Evolutionary conservation across 2,113 vertebrate species (phyloP).

Genomic region (Dasyornis broadbenti): DNA sequence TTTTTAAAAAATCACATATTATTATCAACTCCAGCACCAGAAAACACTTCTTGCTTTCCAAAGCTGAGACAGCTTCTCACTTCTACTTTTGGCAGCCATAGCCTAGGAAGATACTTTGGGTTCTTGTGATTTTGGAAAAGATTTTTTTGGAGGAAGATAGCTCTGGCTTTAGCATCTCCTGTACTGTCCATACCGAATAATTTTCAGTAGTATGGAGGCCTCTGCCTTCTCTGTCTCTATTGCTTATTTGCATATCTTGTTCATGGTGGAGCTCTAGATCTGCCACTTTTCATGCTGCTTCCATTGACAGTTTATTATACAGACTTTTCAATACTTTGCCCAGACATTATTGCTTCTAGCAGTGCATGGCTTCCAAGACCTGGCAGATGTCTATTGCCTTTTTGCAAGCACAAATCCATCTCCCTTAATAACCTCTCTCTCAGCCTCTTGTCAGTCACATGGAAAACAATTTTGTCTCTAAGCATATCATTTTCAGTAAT

Average conservation of each 20-base stretch:
- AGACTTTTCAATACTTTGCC: neutral
- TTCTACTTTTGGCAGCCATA: neutral
- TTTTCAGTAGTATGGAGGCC: neutral
- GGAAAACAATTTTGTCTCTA: slow-evolving; percentile 14
- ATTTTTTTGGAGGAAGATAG: neutral
- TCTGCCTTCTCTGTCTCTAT: neutral
- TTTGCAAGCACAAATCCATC: neutral
- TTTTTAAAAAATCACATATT: neutral
- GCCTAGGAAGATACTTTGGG: neutral
- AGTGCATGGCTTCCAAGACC: neutral
- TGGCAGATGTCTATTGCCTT: neutral
- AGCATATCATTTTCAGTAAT: slow-evolving; percentile 29
- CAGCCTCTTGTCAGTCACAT: neutral
- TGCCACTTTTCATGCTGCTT: neutral
- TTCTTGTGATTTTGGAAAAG: neutral
- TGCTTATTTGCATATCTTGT: neutral
- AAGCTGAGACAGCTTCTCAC: neutral
- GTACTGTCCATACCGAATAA: neutral
- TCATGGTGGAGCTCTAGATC: neutral
- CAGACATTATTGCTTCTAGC: neutral
- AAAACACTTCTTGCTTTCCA: neutral
- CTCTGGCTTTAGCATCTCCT: neutral
- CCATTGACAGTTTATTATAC: neutral
- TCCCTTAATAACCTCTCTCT: slow-evolving; percentile 24
- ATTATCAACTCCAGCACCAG: neutral